These are phyloP conservation scores for Drosophila picticornis DNA, from an alignment of 2,888 invertebrate genomes.

Conservation along the genomic window DNA sequence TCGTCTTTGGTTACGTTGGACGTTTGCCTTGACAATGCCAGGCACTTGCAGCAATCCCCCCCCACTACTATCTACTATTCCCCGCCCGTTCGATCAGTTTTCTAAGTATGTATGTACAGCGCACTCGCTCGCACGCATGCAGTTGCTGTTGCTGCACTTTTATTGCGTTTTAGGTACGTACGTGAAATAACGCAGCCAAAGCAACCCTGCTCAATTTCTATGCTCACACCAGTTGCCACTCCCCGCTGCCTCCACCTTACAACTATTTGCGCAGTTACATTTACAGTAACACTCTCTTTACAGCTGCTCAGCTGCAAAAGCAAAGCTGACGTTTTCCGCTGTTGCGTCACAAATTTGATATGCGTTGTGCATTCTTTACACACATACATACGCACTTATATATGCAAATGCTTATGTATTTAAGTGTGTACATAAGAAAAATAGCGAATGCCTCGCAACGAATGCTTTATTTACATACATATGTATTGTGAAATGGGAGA, in stretches of 20 bases:
- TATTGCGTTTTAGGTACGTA: constrained; percentile 72
- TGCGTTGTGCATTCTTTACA: constrained; percentile 24
- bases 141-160: constrained; percentile 73
- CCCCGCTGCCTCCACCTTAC: constrained; percentile 17
- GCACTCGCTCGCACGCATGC: constrained; percentile 59
- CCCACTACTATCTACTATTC: not conserved
- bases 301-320: constrained; percentile 34
- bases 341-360: constrained; percentile 64
- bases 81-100: constrained; percentile 12
- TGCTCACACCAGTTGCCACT: constrained; percentile 38
- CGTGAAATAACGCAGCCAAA: constrained; percentile 34
- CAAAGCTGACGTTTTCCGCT: constrained; percentile 53
- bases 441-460: constrained; percentile 25
- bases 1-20: constrained; percentile 45
- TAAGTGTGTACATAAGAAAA: not conserved
- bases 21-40: constrained; percentile 67
- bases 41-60: constrained; percentile 41
- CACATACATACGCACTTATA: not conserved
- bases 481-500: constrained; percentile 48
- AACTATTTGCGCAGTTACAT: constrained; percentile 75
- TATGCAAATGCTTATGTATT: not conserved
- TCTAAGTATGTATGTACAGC: constrained; percentile 52
- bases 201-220: constrained; percentile 61
- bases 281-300: constrained; percentile 44
- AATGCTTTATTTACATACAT: constrained; percentile 48